Conservation (phyloP, 2,113 vertebrate genomes). For the Parus major region DNA sequence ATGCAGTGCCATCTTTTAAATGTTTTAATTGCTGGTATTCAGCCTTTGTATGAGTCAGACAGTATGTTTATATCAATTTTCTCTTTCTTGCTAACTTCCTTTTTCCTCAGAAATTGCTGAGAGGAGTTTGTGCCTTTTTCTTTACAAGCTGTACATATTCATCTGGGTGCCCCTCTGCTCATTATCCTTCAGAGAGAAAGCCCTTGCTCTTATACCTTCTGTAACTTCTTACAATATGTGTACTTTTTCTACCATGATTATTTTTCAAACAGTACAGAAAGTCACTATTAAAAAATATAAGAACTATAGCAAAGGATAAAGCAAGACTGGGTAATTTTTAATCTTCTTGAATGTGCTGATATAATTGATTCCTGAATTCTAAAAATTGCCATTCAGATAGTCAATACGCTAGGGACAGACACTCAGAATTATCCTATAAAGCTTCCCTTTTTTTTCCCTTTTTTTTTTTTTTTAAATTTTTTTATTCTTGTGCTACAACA, state of each 20-base stretch:
- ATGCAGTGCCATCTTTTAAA: slow-evolving; percentile 39
- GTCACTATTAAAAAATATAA: neutral
- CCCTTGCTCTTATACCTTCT: neutral
- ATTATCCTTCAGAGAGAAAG: neutral
- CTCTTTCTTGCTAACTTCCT: slow-evolving; percentile 28
- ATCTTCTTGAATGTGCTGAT: neutral
- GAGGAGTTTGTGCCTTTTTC: slow-evolving; percentile 28
- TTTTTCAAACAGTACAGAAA: neutral
- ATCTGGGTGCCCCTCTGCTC: neutral
- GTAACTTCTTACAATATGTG: neutral
- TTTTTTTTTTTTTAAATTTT: neutral
- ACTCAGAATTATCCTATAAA: neutral
- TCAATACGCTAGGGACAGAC: neutral
- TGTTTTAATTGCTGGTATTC: slow-evolving; percentile 52
- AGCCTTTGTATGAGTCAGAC: slow-evolving; percentile 36
- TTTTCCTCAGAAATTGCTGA: slow-evolving; percentile 41
- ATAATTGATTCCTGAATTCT: neutral
- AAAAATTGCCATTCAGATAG: neutral
- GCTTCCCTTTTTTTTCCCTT: neutral
- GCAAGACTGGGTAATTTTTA: neutral
- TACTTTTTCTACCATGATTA: neutral
- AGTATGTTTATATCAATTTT: slow-evolving; percentile 11
- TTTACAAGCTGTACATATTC: neutral
- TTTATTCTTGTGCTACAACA: neutral
- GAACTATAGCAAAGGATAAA: neutral